These are phyloP conservation scores for Montipora cactus DNA, from an alignment of 64 coral and sea anemone genomes.

Conservation along the genomic window DNA sequence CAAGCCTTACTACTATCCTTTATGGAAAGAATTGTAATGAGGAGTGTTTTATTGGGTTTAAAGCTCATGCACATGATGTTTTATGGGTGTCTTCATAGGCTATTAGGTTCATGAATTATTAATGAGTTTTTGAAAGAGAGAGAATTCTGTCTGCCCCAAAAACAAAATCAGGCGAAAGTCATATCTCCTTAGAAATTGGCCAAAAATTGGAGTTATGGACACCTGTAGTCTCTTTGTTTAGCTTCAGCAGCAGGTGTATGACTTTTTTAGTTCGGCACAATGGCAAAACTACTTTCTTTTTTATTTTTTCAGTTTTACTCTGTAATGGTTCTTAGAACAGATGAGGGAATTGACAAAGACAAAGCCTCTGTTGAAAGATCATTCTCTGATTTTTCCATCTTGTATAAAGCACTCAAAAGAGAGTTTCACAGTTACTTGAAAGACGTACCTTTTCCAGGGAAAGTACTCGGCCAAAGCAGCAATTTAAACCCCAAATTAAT, in stretches of 20 bases:
- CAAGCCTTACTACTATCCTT: no score
- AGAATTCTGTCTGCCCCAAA: no score
- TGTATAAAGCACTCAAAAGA: constrained; percentile 91
- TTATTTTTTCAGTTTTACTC: constrained; percentile 76
- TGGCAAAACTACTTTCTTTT: not conserved
- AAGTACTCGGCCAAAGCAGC: constrained; percentile 74
- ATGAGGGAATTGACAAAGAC: constrained; percentile 79
- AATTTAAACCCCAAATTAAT: constrained; percentile 85
- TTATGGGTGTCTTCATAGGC: no score
- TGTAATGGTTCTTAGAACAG: constrained; percentile 81
- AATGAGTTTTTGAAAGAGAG: no score
- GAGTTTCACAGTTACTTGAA: constrained; percentile 54
- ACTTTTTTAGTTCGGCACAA: not conserved
- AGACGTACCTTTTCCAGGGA: constrained; percentile 84
- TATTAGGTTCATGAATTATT: no score
- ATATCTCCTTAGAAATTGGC: no score
- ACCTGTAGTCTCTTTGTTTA: no score
- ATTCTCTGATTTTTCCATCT: constrained; percentile 89
- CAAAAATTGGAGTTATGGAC: no score
- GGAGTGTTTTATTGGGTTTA: no score
- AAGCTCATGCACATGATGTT: no score
- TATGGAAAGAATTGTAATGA: no score
- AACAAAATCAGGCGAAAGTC: no score
- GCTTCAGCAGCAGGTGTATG: not conserved
- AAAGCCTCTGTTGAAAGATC: constrained; percentile 87